Evolutionary conservation across 2,797 vertebrate species (phyloP).

Genomic region (Microchirus variegatus): DNA sequence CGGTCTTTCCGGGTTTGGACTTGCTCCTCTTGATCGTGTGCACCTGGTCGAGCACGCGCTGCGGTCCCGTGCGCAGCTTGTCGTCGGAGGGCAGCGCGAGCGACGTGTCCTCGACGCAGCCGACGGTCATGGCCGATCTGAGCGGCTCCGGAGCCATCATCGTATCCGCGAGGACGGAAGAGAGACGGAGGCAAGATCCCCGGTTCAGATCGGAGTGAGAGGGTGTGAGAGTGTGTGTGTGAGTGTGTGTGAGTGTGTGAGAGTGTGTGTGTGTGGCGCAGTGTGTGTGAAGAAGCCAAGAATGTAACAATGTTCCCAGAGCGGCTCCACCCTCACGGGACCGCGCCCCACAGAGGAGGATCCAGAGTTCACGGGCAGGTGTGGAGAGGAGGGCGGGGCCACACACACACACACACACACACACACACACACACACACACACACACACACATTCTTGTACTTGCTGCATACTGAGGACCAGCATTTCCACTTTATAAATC

Average conservation of each 20-base stretch:
- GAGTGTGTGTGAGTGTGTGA: background rate
- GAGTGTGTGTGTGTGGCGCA: background rate
- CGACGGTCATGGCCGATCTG: slow-evolving; percentile 50
- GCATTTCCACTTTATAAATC: too few species aligned
- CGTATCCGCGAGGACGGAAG: background rate
- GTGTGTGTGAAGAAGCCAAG: background rate
- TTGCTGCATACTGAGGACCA: too few species aligned
- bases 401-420: too few species aligned
- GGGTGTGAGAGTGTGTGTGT: background rate
- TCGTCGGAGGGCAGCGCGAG: slow-evolving; percentile 78
- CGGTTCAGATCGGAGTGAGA: background rate
- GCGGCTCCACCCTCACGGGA: slow-evolving; percentile 49
- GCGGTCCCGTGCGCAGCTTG: slow-evolving; percentile 64
- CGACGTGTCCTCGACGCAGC: slow-evolving; percentile 75
- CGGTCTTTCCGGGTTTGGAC: slow-evolving; percentile 53
- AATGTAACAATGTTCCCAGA: slow-evolving; percentile 6
- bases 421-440: too few species aligned
- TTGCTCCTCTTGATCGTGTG: slow-evolving; percentile 74
- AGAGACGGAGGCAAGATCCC: background rate
- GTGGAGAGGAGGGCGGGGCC: slow-evolving; percentile 13
- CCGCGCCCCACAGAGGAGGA: slow-evolving; percentile 54
- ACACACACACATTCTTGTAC: too few species aligned
- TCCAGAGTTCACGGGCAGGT: slow-evolving; percentile 31
- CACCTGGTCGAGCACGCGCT: slow-evolving; percentile 79
- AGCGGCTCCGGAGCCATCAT: slow-evolving; percentile 73